Evolutionary conservation across 2,797 vertebrate genomes (phyloP).

Genomic region (Myoxocephalus aenaeus): DNA sequence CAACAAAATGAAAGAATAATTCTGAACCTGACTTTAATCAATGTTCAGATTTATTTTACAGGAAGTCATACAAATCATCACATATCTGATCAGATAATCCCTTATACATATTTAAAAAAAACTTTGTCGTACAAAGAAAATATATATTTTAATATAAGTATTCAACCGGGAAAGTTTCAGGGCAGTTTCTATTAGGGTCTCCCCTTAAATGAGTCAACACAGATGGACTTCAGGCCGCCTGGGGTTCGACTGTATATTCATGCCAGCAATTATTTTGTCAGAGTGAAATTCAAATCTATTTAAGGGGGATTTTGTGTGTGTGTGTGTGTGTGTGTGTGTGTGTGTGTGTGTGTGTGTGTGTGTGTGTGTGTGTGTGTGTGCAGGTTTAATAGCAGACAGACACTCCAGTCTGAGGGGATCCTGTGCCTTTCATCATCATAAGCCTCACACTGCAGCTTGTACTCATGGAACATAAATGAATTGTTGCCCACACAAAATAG

Average conservation of each 20-base stretch:
- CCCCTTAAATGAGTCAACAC: conserved; percentile 16
- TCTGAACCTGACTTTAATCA: not conserved
- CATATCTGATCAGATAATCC: not conserved
- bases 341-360: conserved; percentile 6
- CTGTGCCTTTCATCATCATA: conserved; percentile 50
- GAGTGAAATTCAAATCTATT: conserved; percentile 21
- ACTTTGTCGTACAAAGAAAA: not conserved
- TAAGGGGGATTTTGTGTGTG: conserved; percentile 29
- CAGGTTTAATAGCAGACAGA: conserved; percentile 36
- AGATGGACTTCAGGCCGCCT: conserved; percentile 4
- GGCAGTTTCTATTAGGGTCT: not conserved
- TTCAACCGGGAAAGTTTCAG: not conserved
- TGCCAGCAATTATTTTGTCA: conserved; percentile 39
- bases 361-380: conserved; percentile 4
- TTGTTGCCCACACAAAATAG: conserved; percentile 36
- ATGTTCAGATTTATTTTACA: too few relatives aligned
- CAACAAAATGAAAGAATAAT: not conserved
- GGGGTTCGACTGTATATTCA: conserved; percentile 1
- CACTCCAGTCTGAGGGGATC: conserved; percentile 41
- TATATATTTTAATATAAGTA: not conserved
- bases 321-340: not conserved
- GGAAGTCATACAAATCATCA: not conserved
- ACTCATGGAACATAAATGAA: conserved; percentile 53
- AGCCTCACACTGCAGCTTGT: conserved; percentile 14
- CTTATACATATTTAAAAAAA: not conserved